phyloP scores from a whole-genome alignment of 2,113 vertebrate genomes.

The Parus major region DNA sequence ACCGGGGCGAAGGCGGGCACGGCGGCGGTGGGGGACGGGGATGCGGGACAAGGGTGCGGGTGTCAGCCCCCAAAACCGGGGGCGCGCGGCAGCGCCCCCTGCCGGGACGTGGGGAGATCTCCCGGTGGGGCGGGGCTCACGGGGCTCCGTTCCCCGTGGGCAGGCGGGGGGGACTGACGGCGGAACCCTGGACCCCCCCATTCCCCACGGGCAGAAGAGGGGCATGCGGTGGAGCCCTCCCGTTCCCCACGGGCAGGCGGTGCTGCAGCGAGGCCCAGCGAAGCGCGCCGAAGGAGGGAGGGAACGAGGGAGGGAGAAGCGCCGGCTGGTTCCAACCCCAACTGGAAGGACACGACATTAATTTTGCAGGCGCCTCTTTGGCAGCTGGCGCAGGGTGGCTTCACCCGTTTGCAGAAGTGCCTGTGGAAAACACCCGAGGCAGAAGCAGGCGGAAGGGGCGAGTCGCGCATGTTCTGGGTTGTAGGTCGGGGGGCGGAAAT shows the following conservation, averaged over 20 bases:
- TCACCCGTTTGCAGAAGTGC: neutral
- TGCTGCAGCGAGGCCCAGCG: neutral
- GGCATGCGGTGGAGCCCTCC: neutral
- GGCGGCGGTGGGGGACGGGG: neutral
- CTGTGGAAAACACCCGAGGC: neutral
- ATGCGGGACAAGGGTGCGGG: neutral
- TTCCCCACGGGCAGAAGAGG: neutral
- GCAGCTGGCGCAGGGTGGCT: neutral
- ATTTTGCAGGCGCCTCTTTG: neutral
- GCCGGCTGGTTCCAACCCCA: neutral
- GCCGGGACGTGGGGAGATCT: neutral
- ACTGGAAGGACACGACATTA: neutral
- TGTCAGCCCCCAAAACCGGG: neutral
- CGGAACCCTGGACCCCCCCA: no score
- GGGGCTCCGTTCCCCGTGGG: rapidly evolving
- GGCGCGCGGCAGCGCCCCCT: neutral
- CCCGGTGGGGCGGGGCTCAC: neutral
- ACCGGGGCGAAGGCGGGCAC: neutral
- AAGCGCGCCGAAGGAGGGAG: neutral
- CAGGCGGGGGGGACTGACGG: neutral
- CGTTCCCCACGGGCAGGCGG: neutral
- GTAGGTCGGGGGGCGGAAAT: neutral
- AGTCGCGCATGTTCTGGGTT: neutral
- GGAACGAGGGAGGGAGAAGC: no score
- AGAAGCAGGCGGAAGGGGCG: neutral